Evolutionary conservation across 2,888 invertebrate genomes (phyloP), one percentile per base, ranked within the genome.

Genomic region (Apotomis capreana): DNA sequence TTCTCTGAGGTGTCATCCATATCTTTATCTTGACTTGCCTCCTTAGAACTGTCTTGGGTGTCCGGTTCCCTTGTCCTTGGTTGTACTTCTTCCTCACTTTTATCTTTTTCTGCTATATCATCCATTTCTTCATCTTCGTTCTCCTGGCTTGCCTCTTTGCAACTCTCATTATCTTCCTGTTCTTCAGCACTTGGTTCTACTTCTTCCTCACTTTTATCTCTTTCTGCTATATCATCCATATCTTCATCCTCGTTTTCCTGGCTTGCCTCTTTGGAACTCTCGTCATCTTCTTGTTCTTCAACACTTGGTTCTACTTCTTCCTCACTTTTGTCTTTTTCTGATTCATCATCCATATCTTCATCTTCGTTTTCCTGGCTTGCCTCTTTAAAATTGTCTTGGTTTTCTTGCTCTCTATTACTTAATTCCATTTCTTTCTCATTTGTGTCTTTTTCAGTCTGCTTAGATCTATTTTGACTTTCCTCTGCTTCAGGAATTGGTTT

Each of bases 51-150:
- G 12, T 40, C 10, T 26, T 46, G 55, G 3, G 9, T 57, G 3
- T n/a, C 61, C 26, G 10, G 49, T 6, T 49, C 61, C 10, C 49
- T 3, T 10, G 15, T 26, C 26, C 61, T 46, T 49, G 15, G 36
- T 26, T 49, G 40, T 26, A 10, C 4, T 44, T 54, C 15, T 44
- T 64, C 55, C 3, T 55, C 46, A 46, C 46, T 65, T 15, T 55
- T 58, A 0, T 60, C 44, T 1, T 9, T 60, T 37, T 57, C 55
- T 57, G 55, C 15, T 26, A 26, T 36, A 5, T 44, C 37, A 3
- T 61, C 51, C 12, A 67, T 55, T n/a, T 64, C 58, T 51, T 65
- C 54, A 12, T 57, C 40, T n/a, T 55, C 10, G 37, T 62, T 51
- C 3, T 52, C 51, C 5, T 51, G 13, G 13, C 51, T 52, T 13